phyloP scores from a whole-genome alignment of 2,113 vertebrate species.

The cattle (Bos taurus) region DNA sequence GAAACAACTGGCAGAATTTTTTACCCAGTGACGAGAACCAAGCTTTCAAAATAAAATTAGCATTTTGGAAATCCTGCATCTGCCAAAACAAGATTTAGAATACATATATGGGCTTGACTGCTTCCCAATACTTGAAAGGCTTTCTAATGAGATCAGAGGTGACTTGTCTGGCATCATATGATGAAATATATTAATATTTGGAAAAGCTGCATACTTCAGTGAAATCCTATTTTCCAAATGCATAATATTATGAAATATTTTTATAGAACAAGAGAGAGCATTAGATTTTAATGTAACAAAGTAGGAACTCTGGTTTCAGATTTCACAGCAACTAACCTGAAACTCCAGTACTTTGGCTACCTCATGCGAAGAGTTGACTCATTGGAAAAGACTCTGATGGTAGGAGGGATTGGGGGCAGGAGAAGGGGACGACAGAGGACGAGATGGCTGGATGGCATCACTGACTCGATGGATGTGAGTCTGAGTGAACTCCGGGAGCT shows the following conservation, averaged over 20 bases:
- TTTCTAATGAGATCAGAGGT: not conserved
- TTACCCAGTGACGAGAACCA: not conserved
- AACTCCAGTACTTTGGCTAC: too few species aligned
- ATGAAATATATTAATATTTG: not conserved
- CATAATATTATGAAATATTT: not conserved
- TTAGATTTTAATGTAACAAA: not conserved
- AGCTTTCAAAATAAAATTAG: not conserved
- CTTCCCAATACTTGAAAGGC: not conserved
- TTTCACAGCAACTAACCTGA: not conserved
- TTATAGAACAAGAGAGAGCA: not conserved
- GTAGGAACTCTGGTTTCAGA: not conserved
- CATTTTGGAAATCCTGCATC: not conserved
- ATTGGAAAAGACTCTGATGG: too few species aligned
- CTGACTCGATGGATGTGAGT: too few species aligned
- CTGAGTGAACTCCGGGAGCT: too few species aligned
- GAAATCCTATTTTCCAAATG: not conserved
- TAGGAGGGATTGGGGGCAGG: too few species aligned
- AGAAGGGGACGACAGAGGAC: too few species aligned
- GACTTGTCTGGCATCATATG: not conserved
- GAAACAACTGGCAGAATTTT: not conserved
- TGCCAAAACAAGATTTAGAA: not conserved
- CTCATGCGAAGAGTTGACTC: too few species aligned
- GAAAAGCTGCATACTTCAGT: not conserved
- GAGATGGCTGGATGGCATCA: too few species aligned
- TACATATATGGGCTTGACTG: not conserved